Conservation (phyloP, 2,888 invertebrate species). For the Omphaloscelis lunosa region DNA sequence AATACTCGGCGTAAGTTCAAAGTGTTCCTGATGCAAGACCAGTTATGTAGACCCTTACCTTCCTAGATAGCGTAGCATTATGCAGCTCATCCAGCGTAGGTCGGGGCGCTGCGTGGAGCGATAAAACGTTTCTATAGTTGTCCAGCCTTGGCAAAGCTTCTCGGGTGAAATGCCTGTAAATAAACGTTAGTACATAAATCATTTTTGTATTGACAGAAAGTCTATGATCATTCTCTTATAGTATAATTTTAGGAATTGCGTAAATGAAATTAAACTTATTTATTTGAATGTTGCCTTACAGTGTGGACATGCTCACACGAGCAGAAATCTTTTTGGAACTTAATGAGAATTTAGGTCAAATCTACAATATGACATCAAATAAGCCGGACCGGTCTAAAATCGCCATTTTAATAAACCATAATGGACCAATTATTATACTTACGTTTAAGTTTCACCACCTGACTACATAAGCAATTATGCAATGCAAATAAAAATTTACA, state of each 20-base stretch:
- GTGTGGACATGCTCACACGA: neutral
- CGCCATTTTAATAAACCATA: neutral
- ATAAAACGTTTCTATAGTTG: constrained; percentile 97
- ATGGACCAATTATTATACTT: neutral
- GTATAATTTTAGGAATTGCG: neutral
- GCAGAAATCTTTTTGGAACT: neutral
- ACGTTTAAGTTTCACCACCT: neutral
- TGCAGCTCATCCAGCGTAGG: constrained; percentile 97
- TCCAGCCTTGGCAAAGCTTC: constrained; percentile 97
- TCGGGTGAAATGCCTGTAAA: constrained; percentile 94
- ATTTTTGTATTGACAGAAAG: constrained; percentile 19
- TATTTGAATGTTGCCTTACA: neutral
- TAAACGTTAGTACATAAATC: constrained; percentile 38
- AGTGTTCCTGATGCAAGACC: neutral
- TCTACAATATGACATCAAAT: neutral
- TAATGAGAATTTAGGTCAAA: neutral
- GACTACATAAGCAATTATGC: neutral
- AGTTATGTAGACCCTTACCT: constrained; percentile 90
- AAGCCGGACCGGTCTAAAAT: neutral
- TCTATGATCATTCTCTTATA: neutral
- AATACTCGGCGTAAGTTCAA: neutral
- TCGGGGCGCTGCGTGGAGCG: constrained; percentile 96
- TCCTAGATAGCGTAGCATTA: constrained; percentile 94
- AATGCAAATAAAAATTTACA: neutral
- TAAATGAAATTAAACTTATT: neutral